Base-by-base conservation (phyloP, 2,888 invertebrate genomes). In the Trichopria drosophilae region DNA sequence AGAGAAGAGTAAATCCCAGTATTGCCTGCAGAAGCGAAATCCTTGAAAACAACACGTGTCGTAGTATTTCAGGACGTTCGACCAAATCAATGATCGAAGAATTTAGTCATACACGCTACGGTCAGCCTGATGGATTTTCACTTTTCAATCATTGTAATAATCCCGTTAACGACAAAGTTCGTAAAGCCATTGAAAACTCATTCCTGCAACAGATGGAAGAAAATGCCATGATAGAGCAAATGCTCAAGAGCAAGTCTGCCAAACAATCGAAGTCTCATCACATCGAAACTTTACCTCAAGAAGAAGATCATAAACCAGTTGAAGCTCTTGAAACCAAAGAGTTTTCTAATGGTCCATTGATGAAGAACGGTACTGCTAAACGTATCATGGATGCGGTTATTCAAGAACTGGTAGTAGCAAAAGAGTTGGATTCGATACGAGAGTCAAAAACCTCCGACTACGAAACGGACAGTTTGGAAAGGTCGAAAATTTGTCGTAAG, bases 361-460 rank as follows among this genome's bases (percentile, higher is more conserved):
- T n/a, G n/a, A n/a, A n/a, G n/a, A 40, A 28, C 12, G 65, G 63
- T 7, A 68, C 71, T 1, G 69, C 75, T 0, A 77, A 75, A 54
- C 69, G 68, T 9, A 72, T 77, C 13, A 77, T 78, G 77, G 77
- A 78, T 48, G 76, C 76, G 0, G 77, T 78, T 5, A 77, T 77
- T 43, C 72, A 75, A 20, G 77, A 77, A 55, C 69, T 77, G 64
- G 73, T 74, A 0, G 70, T 68, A 4, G 67, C 66, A 0, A 75
- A 74, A 39, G 68, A 67, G 0, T 50, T 69, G 15, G 71, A 72
- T 4, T 61, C 66, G 39, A 12, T 18, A 32, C 5, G 10, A 3
- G 23, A 43, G 22, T 19, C 48, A 0, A 59, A 59, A 6, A n/a
- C 37, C 0, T 34, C 57, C 1, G 69, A 68, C 13, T 76, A 73